Conservation (phyloP, 1,140 invertebrate genomes). For the Eciton burchellii region DNA sequence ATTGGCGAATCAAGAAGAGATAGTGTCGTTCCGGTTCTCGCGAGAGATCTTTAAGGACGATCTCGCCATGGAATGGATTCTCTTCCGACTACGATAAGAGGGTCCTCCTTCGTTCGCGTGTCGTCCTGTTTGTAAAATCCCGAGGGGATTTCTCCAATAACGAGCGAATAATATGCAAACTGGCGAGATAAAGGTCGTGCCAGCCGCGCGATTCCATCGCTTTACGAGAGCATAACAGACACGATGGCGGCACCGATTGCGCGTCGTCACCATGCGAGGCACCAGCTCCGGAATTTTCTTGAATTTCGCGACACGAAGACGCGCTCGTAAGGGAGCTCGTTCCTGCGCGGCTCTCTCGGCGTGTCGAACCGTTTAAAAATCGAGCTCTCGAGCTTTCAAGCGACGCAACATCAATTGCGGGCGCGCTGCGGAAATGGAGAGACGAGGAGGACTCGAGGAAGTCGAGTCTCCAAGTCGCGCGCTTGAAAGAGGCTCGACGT, state of each 20-base stretch:
- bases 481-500: slow-evolving; percentile 13
- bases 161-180: slow-evolving; percentile 11
- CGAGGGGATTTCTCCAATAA: neutral
- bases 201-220: neutral
- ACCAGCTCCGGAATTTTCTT: slow-evolving; percentile 9
- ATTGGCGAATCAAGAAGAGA: slow-evolving; percentile 1
- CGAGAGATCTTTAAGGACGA: neutral
- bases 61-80: neutral
- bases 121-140: neutral
- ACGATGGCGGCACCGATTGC: neutral
- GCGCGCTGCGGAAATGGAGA: neutral
- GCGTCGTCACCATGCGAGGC: neutral
- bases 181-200: neutral
- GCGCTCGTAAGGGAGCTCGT: neutral
- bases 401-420: slow-evolving; percentile 39
- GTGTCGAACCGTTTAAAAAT: slow-evolving; percentile 48
- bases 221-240: slow-evolving; percentile 6
- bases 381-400: slow-evolving; percentile 37
- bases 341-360: slow-evolving; percentile 19
- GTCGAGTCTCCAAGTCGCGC: slow-evolving; percentile 25
- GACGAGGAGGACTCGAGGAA: neutral
- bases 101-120: neutral
- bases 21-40: neutral
- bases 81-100: neutral
- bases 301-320: neutral